Evolutionary conservation across 2,113 vertebrate species (phyloP).

Genomic region (Panurus biarmicus): DNA sequence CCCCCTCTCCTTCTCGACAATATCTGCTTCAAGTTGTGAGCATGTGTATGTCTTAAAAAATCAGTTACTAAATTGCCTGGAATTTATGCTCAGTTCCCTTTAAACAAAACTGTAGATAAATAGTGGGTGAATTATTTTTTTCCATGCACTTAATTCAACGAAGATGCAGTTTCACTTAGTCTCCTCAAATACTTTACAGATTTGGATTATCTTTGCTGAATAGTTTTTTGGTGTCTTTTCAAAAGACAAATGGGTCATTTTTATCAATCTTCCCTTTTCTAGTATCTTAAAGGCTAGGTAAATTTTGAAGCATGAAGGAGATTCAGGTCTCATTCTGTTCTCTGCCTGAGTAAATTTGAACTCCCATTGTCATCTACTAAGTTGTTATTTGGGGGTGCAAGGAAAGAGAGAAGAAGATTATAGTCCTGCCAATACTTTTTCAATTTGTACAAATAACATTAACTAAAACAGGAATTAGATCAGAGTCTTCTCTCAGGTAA

Average conservation of each 20-base stretch:
- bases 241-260: background rate
- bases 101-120: background rate
- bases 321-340: background rate
- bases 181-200: background rate
- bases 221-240: background rate
- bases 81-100: background rate
- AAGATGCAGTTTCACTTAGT: background rate
- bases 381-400: background rate
- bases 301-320: background rate
- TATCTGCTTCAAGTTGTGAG: background rate
- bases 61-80: background rate
- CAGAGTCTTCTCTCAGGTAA: background rate
- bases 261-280: background rate
- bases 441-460: conserved; percentile 3
- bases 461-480: background rate
- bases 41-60: background rate
- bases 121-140: background rate
- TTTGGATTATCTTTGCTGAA: background rate
- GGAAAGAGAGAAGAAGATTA: background rate
- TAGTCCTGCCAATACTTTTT: background rate
- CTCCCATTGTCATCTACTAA: background rate
- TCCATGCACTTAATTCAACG: background rate
- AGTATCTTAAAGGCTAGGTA: background rate
- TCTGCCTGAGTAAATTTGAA: background rate
- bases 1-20: background rate